Percentiles rank a stretch among this genome's conserved stretches.
Evolutionary conservation across 2,888 invertebrate species (phyloP).

Genomic region (Neoitamus cyanurus): DNA sequence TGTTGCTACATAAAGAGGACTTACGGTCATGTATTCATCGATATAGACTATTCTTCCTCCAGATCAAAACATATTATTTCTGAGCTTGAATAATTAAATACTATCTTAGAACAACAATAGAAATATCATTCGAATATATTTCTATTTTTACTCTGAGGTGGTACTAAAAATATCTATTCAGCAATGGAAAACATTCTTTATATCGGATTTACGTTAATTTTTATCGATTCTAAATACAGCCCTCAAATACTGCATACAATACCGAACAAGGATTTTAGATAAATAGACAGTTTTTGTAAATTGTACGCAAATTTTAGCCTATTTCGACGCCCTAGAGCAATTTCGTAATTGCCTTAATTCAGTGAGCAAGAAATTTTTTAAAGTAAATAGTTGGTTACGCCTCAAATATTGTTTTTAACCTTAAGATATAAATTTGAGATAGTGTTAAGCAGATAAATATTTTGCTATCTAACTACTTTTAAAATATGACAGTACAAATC

Average conservation of each 20-base stretch:
- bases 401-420: background rate
- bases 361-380: background rate
- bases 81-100: too few relatives aligned
- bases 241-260: background rate
- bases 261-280: background rate
- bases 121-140: too few relatives aligned
- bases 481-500: slow-evolving; percentile 15
- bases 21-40: background rate
- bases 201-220: background rate
- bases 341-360: background rate
- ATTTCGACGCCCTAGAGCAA: background rate
- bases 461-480: slow-evolving; percentile 12
- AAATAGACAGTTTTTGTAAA: slow-evolving; percentile 14
- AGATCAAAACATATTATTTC: too few relatives aligned
- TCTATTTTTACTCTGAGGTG: background rate
- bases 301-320: slow-evolving; percentile 9
- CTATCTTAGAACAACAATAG: too few relatives aligned
- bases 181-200: too few relatives aligned
- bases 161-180: background rate
- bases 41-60: too few relatives aligned
- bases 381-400: background rate
- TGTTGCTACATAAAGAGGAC: background rate
- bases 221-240: background rate
- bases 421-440: background rate
- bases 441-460: background rate